Conservation (phyloP, 2,888 invertebrate species). For the Polyommatus icarus region DNA sequence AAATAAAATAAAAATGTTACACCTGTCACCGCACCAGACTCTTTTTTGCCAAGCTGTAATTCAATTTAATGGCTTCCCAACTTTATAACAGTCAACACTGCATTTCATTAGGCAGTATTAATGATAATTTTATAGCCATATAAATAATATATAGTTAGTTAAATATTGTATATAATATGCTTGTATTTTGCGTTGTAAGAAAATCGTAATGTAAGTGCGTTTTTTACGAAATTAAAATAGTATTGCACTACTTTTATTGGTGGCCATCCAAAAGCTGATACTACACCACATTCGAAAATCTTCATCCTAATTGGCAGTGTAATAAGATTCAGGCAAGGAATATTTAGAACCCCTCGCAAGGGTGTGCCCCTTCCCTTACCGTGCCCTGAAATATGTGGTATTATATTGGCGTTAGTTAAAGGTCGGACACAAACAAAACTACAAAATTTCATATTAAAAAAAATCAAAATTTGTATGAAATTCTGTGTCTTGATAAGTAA, state of each 20-base stretch:
- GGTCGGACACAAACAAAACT: background rate
- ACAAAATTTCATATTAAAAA: background rate
- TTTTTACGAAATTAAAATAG: background rate
- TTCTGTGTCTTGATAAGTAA: background rate
- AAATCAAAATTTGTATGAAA: background rate
- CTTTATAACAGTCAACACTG: background rate
- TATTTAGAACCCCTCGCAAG: no score
- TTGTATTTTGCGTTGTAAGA: conserved; percentile 10
- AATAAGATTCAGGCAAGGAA: no score
- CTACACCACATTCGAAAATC: background rate
- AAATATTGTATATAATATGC: conserved; percentile 4
- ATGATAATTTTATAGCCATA: background rate
- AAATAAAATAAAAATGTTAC: no score
- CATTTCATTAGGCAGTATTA: conserved; percentile 1
- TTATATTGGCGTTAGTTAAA: background rate
- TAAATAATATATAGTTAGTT: conserved; percentile 1
- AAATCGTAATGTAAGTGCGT: background rate
- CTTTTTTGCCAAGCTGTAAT: background rate
- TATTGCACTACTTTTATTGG: background rate
- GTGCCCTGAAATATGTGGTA: no score
- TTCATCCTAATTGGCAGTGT: background rate
- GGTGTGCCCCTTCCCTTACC: no score
- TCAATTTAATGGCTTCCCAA: background rate
- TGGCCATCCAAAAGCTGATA: background rate
- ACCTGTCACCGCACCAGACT: no score